phyloP scores from a whole-genome alignment of 2,797 vertebrate genomes.

The Danio albolineatus region DNA sequence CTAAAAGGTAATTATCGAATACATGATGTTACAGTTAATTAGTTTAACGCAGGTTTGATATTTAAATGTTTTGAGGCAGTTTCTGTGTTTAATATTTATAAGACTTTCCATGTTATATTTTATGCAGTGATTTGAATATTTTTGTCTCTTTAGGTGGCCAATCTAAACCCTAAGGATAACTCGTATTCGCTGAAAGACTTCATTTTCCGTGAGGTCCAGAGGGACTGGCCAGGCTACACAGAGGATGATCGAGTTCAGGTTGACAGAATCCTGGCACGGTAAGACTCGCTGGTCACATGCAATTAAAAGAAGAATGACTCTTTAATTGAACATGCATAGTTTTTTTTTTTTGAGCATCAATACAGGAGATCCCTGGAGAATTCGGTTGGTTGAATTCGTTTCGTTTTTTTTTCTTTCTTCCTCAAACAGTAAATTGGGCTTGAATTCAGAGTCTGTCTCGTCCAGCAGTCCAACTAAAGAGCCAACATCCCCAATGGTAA shows the following conservation, averaged over 20 bases:
- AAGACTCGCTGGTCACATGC: constrained; percentile 56
- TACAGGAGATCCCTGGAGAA: neutral
- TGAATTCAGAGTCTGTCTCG: constrained; percentile 74
- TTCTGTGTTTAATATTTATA: too few relatives aligned
- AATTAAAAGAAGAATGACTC: constrained; percentile 1
- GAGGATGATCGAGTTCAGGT: constrained; percentile 85
- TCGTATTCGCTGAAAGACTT: constrained; percentile 90
- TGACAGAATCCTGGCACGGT: constrained; percentile 85
- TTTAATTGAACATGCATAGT: neutral
- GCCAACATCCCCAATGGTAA: constrained; percentile 85
- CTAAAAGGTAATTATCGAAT: neutral
- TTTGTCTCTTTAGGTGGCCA: constrained; percentile 84
- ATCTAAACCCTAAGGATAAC: constrained; percentile 91
- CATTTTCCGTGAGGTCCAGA: constrained; percentile 87
- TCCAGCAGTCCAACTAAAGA: constrained; percentile 80
- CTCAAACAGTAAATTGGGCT: constrained; percentile 85
- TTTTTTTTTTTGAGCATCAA: neutral
- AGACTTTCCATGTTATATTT: neutral
- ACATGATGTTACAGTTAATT: neutral
- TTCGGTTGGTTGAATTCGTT: neutral
- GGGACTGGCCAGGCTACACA: constrained; percentile 91
- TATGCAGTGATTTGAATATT: neutral
- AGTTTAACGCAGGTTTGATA: too few relatives aligned
- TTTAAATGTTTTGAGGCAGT: too few relatives aligned
- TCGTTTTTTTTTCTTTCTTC: constrained; percentile 14